phyloP scores from a whole-genome alignment of 37 sponge, comb jelly and placozoan genomes.

The Cladorhizidae sp. region DNA sequence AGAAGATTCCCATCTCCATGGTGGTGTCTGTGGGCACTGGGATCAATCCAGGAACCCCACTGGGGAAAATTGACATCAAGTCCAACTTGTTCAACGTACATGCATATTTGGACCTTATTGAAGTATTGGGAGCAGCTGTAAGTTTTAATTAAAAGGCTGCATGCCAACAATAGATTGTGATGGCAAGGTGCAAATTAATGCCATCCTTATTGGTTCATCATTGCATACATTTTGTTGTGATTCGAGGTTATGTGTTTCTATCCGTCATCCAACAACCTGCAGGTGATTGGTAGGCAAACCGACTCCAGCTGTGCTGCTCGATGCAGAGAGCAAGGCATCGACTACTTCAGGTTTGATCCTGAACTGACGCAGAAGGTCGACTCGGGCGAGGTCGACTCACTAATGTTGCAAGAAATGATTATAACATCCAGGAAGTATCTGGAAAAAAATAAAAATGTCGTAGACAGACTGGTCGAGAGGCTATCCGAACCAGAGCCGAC shows the following conservation, averaged over 20 bases:
- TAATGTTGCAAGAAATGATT: constrained; percentile 19
- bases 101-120: background rate
- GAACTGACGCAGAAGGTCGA: constrained; percentile 18
- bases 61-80: constrained; percentile 28
- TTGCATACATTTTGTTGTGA: too few species aligned
- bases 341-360: constrained; percentile 60
- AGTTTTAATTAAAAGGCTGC: background rate
- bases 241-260: too few species aligned
- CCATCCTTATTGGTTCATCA: too few species aligned
- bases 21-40: constrained; percentile 63
- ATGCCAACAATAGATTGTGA: too few species aligned
- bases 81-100: background rate
- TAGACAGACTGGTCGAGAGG: background rate
- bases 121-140: constrained; percentile 26
- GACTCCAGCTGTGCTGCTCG: constrained; percentile 23
- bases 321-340: constrained; percentile 58
- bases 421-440: constrained; percentile 8
- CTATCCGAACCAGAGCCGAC: background rate
- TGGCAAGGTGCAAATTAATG: too few species aligned
- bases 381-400: background rate
- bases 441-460: background rate
- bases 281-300: constrained; percentile 21
- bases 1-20: constrained; percentile 47
- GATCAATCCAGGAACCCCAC: constrained; percentile 10
- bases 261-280: too few species aligned